phyloP scores from a whole-genome alignment of 2,113 vertebrate genomes.

The Sarotherodon lohbergeri region DNA sequence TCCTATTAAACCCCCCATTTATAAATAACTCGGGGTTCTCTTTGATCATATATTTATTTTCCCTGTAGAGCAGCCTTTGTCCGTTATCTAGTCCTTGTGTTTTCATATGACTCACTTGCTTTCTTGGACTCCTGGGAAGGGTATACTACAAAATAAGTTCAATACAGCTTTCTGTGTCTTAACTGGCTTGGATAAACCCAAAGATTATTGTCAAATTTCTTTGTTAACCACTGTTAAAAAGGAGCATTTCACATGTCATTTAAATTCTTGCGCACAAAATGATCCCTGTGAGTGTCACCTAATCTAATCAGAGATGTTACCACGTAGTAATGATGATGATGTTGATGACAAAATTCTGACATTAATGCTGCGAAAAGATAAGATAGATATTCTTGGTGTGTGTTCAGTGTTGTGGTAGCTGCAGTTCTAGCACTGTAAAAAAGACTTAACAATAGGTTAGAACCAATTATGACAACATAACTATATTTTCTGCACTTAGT shows the following conservation, averaged over 20 bases:
- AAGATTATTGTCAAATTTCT: neutral
- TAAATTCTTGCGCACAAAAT: neutral
- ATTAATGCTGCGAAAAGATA: neutral
- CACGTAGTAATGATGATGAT: neutral
- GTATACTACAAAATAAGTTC: neutral
- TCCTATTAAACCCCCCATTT: neutral
- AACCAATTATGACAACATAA: neutral
- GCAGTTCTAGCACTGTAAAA: fast-evolving
- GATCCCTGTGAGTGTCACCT: neutral
- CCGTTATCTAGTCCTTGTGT: neutral
- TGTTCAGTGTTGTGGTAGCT: neutral
- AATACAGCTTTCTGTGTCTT: neutral
- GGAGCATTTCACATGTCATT: neutral
- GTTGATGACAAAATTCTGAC: neutral
- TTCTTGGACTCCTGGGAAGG: neutral
- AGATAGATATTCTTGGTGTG: neutral
- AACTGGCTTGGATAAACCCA: neutral
- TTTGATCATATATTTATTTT: neutral
- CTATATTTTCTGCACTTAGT: neutral
- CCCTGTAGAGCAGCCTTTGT: neutral
- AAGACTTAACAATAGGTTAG: neutral
- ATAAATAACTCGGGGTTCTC: neutral
- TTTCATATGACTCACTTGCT: neutral
- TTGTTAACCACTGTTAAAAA: neutral
- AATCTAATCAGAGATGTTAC: neutral